Base-by-base conservation (phyloP, 1,140 invertebrate species). In the Leptoteleia sp. region DNA sequence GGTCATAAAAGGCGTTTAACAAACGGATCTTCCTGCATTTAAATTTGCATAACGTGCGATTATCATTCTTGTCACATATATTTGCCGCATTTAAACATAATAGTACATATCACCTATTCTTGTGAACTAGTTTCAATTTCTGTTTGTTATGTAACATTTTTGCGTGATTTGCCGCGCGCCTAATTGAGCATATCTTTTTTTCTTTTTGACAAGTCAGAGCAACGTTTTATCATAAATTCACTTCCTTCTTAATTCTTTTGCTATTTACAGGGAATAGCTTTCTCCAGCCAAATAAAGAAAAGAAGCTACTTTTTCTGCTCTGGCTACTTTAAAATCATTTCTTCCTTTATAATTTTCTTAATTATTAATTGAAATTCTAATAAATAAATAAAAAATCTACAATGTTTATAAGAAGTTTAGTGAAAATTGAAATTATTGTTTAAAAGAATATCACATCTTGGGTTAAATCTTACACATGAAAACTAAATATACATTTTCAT, bases 1-100 rank as follows among this genome's bases (percentile, higher is more conserved):
- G 82, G 54, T 80, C 83, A 83, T 81, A 76, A 54, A 48, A 42
- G 38, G 37, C 77, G 65, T 75, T 84, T 73, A 79, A 79, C 77
- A 77, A 81, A 84, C 78, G 83, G 80, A 83, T 86, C 83, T 84
- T 86, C 84, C 84, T 85, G 83, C 76, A 83, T 59, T 84, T 84
- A 86, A 85, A 85, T 85, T 86, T 85, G 82, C 84, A 86, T 86
- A 83, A 70, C 52, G 54, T 75, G 57, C 82, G 62, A 77, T 81
- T 81, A 76, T 70, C 68, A 47, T 81, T 45, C 62, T 48, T 45
- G 73, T 75, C 76, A 73, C 78, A 57, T 71, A 81, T 64, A 57
- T 73, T 80, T 75, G 70, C 25, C 55, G 42, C 67, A 54, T 38
- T 50, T 47, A 72, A 17, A 64, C 40, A 71, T 62, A 55, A 73